Conservation (phyloP, 2,888 invertebrate species). For the Steinernema carpocapsae region DNA sequence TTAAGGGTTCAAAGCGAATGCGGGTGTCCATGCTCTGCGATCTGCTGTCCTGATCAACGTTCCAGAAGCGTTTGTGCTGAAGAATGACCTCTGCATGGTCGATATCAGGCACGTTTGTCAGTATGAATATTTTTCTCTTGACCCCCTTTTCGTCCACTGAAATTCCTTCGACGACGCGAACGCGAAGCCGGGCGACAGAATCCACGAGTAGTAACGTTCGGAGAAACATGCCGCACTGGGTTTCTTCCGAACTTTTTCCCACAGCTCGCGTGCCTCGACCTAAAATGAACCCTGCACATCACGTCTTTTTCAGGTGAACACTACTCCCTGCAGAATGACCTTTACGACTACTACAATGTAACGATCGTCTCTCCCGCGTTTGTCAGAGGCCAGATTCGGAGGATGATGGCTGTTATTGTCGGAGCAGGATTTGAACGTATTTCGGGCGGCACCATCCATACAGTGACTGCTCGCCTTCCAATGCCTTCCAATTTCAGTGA, state of each 20-base stretch:
- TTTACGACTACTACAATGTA: conserved; percentile 60
- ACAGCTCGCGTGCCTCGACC: too few relatives aligned
- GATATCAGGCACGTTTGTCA: too few relatives aligned
- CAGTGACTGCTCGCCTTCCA: conserved; percentile 53
- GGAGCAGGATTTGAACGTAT: conserved; percentile 49
- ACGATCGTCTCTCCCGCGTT: conserved; percentile 56
- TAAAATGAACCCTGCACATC: too few relatives aligned
- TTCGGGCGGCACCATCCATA: conserved; percentile 42
- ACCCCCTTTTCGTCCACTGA: too few relatives aligned
- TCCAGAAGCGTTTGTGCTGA: background rate
- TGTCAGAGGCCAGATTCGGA: conserved; percentile 60
- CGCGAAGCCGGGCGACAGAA: conserved; percentile 52
- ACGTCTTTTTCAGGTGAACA: conserved; percentile 49
- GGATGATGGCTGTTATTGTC: conserved; percentile 60
- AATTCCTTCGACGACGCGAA: too few relatives aligned
- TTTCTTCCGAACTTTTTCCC: too few relatives aligned
- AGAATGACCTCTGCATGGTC: too few relatives aligned
- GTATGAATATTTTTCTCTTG: too few relatives aligned
- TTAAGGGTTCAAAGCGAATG: conserved; percentile 46
- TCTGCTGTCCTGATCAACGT: conserved; percentile 45
- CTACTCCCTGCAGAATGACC: conserved; percentile 50
- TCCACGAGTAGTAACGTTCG: background rate
- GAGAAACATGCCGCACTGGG: background rate
- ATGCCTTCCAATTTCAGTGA: conserved; percentile 52
- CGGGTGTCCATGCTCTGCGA: conserved; percentile 56